Conservation (phyloP, 2,888 invertebrate species). For the Drosophila melanocephala region DNA sequence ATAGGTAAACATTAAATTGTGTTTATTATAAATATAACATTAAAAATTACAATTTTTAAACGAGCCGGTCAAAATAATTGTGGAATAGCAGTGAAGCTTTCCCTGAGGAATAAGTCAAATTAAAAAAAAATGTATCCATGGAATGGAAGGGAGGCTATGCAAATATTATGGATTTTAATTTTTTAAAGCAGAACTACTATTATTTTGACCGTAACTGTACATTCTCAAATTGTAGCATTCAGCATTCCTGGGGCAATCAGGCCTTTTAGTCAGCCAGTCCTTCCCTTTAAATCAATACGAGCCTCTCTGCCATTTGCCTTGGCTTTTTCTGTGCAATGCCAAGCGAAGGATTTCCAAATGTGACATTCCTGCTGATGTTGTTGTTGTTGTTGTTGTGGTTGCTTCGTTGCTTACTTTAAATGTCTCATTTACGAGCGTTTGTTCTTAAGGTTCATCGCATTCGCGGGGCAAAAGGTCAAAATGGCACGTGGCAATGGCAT, state of each 20-base stretch:
- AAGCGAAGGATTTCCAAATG: conserved; percentile 67
- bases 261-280: conserved; percentile 19
- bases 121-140: not conserved
- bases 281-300: conserved; percentile 52
- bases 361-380: conserved; percentile 57
- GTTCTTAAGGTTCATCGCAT: conserved; percentile 72
- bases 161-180: too few relatives aligned
- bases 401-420: conserved; percentile 48
- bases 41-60: not conserved
- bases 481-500: conserved; percentile 58
- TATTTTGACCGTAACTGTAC: not conserved
- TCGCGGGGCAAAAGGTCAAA: conserved; percentile 51
- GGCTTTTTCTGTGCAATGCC: conserved; percentile 39
- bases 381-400: conserved; percentile 40
- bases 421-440: conserved; percentile 69
- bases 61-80: not conserved
- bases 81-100: not conserved
- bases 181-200: conserved; percentile 18
- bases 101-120: not conserved
- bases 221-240: not conserved
- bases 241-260: conserved; percentile 13
- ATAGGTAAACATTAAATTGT: not conserved
- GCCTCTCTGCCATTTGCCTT: conserved; percentile 35
- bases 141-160: not conserved
- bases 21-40: not conserved